Conservation (phyloP, 2,888 invertebrate species). For the Rhopalosiphum nymphaeae region DNA sequence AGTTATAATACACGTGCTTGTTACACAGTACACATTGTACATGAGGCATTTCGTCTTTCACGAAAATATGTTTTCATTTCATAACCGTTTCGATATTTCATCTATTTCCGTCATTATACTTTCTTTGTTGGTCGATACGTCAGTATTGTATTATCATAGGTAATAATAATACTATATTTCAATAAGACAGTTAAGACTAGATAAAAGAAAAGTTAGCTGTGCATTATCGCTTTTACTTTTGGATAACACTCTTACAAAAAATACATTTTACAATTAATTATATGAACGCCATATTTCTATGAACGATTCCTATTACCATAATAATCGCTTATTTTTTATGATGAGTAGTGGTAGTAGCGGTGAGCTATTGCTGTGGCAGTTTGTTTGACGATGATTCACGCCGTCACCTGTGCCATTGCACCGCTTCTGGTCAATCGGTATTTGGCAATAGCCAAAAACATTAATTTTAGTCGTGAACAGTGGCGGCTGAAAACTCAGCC, state of each 20-base stretch:
- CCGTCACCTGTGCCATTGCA: background rate
- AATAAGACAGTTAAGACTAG: background rate
- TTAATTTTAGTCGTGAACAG: slow-evolving; percentile 53
- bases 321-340: background rate
- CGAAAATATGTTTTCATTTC: background rate
- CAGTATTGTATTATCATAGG: background rate
- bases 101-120: background rate
- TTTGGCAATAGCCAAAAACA: slow-evolving; percentile 52
- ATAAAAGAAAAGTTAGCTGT: background rate
- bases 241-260: background rate
- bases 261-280: background rate
- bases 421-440: background rate
- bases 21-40: background rate
- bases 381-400: slow-evolving; percentile 34
- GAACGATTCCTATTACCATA: background rate
- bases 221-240: background rate
- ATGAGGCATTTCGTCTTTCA: background rate
- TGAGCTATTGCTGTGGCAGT: background rate
- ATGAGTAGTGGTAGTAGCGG: background rate
- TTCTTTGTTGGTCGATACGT: background rate
- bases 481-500: background rate
- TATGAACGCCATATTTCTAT: background rate
- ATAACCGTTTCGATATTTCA: background rate
- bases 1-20: background rate
- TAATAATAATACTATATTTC: background rate